These are phyloP conservation scores for Lithodes maja DNA, from an alignment of 2,888 invertebrate genomes.

Conservation along the genomic window DNA sequence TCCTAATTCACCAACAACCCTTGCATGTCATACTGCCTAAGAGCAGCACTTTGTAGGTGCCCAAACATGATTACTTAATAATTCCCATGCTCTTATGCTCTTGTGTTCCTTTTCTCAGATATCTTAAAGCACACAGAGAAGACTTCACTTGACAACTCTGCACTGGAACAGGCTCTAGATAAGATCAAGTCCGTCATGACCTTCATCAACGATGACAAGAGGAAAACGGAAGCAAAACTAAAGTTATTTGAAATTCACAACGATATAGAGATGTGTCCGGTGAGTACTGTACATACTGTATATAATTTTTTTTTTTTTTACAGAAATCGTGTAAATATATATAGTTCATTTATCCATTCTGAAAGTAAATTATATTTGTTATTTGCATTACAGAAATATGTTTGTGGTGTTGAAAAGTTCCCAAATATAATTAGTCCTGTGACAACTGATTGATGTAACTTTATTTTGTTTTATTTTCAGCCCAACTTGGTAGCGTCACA, in stretches of 20 bases:
- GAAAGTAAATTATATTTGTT: too few species aligned
- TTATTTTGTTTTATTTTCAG: slow-evolving; percentile 75
- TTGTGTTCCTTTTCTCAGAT: slow-evolving; percentile 78
- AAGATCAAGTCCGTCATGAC: slow-evolving; percentile 95
- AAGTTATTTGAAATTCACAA: slow-evolving; percentile 98
- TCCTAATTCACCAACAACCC: too few species aligned
- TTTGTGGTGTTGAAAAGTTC: too few species aligned
- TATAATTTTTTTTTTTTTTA: background rate
- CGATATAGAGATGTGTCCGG: slow-evolving; percentile 98
- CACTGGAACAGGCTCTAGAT: slow-evolving; percentile 88
- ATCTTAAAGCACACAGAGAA: slow-evolving; percentile 93
- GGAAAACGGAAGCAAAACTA: slow-evolving; percentile 95
- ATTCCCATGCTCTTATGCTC: background rate
- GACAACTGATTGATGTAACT: background rate
- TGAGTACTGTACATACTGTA: slow-evolving; percentile 75
- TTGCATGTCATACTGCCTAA: too few species aligned
- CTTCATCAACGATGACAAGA: slow-evolving; percentile 97
- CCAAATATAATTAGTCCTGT: background rate
- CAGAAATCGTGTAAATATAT: too few species aligned
- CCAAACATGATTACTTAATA: too few species aligned
- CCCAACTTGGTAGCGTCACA: slow-evolving; percentile 95
- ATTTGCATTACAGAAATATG: too few species aligned
- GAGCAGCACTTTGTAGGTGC: too few species aligned
- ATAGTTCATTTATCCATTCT: too few species aligned
- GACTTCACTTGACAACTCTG: slow-evolving; percentile 84